Conservation (phyloP, 2,888 invertebrate species). For the Synanthedon andrenaeformis region DNA sequence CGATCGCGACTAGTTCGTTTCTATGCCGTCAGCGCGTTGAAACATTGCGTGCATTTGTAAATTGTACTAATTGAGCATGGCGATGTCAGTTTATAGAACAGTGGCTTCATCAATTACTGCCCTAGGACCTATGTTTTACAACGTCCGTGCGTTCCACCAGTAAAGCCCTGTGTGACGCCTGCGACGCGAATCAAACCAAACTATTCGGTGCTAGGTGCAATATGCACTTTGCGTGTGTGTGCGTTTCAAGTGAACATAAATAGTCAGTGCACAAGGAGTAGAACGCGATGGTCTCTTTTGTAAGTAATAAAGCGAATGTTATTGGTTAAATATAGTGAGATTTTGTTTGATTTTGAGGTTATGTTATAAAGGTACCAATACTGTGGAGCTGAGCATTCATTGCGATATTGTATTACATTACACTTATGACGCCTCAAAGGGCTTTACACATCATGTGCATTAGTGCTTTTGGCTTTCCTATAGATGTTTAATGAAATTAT, state of each 20-base stretch:
- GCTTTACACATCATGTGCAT: too few species aligned
- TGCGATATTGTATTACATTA: not conserved
- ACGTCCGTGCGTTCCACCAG: constrained; percentile 36
- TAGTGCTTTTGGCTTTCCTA: too few species aligned
- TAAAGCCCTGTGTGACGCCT: constrained; percentile 38
- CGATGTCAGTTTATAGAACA: constrained; percentile 54
- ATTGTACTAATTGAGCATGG: constrained; percentile 66
- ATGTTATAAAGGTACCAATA: constrained; percentile 26
- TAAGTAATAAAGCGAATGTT: constrained; percentile 38
- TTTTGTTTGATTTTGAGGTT: constrained; percentile 54
- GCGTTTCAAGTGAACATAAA: constrained; percentile 63
- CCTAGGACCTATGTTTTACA: constrained; percentile 41
- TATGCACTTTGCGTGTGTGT: constrained; percentile 44
- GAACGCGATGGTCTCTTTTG: constrained; percentile 54
- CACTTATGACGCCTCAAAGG: not conserved
- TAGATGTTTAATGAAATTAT: too few species aligned
- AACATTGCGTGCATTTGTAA: constrained; percentile 55
- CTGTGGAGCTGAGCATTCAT: constrained; percentile 5
- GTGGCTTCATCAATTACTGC: constrained; percentile 50
- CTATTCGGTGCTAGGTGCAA: constrained; percentile 47
- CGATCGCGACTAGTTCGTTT: constrained; percentile 56
- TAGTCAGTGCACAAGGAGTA: constrained; percentile 55
- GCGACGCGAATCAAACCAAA: constrained; percentile 28
- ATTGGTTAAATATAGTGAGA: constrained; percentile 17
- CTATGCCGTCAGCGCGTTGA: constrained; percentile 58